Evolutionary conservation across 2,888 invertebrate genomes (phyloP).

Genomic region (Lochmaea capreae): DNA sequence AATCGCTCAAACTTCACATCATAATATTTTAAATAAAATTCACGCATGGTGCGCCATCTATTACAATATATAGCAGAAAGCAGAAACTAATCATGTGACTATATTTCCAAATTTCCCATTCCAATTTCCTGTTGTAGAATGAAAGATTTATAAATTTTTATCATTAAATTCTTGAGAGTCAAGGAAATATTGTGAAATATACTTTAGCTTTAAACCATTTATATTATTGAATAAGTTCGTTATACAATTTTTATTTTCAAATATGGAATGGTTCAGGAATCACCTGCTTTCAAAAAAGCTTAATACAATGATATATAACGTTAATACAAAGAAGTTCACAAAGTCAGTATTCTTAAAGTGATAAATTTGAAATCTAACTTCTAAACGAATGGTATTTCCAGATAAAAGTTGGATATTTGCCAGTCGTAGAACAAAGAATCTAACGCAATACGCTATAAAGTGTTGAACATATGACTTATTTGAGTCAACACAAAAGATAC

Average conservation of each 20-base stretch:
- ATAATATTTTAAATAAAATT: too few relatives aligned
- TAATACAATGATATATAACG: constrained; percentile 9
- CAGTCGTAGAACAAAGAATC: constrained; percentile 41
- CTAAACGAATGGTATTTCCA: constrained; percentile 38
- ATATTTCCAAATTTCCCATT: too few relatives aligned
- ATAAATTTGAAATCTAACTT: constrained; percentile 40
- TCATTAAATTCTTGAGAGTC: too few relatives aligned
- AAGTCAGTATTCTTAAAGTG: constrained; percentile 34
- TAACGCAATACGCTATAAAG: constrained; percentile 40
- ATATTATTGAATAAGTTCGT: not conserved
- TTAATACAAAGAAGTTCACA: constrained; percentile 35
- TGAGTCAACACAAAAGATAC: constrained; percentile 38
- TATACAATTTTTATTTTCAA: not conserved
- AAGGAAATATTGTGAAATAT: too few relatives aligned
- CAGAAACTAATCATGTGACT: too few relatives aligned
- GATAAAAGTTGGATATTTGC: constrained; percentile 43
- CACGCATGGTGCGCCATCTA: too few relatives aligned
- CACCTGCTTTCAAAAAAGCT: not conserved
- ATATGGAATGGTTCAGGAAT: not conserved
- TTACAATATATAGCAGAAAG: too few relatives aligned
- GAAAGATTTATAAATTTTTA: too few relatives aligned
- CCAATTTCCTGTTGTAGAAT: too few relatives aligned
- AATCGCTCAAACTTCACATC: too few relatives aligned
- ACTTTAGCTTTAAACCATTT: not conserved
- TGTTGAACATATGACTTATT: constrained; percentile 41